Conservation (phyloP, 1,140 invertebrate species). For the Trichonephila clavata region DNA sequence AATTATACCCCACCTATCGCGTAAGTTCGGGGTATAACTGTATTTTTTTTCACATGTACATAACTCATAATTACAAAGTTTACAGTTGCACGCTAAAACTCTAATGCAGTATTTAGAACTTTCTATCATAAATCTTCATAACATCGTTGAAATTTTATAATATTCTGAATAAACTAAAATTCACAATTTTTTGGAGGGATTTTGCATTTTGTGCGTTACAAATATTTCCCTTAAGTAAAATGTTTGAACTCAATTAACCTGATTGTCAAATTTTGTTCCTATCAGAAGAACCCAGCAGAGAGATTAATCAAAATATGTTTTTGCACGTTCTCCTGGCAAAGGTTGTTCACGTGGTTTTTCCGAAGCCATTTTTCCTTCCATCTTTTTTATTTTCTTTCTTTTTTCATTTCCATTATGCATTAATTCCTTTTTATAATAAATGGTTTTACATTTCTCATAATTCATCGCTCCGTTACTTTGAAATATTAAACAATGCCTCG, state of each 20-base stretch:
- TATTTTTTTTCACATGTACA: too few species aligned
- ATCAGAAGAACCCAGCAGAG: background rate
- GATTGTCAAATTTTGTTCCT: background rate
- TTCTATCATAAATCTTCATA: too few species aligned
- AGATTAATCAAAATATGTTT: constrained; percentile 7
- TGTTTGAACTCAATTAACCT: background rate
- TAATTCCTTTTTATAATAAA: constrained; percentile 57
- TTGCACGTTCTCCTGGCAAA: background rate
- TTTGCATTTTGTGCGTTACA: background rate
- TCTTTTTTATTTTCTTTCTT: background rate
- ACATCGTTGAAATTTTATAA: too few species aligned
- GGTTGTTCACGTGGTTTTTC: constrained; percentile 3
- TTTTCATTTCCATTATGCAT: background rate
- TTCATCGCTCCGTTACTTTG: constrained; percentile 54
- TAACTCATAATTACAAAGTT: too few species aligned
- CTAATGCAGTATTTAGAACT: too few species aligned
- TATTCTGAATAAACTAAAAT: too few species aligned
- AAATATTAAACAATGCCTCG: constrained; percentile 71
- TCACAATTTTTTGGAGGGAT: background rate
- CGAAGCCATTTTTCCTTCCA: background rate
- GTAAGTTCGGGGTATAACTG: too few species aligned
- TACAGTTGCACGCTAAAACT: too few species aligned
- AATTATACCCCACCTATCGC: too few species aligned
- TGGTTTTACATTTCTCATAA: constrained; percentile 66
- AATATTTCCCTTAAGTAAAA: background rate